A percentile compares a stretch with the other conserved stretches of the same genome.
These are phyloP conservation scores for Florisuga fusca DNA, from an alignment of 2,797 vertebrate species.

Conservation along the genomic window DNA sequence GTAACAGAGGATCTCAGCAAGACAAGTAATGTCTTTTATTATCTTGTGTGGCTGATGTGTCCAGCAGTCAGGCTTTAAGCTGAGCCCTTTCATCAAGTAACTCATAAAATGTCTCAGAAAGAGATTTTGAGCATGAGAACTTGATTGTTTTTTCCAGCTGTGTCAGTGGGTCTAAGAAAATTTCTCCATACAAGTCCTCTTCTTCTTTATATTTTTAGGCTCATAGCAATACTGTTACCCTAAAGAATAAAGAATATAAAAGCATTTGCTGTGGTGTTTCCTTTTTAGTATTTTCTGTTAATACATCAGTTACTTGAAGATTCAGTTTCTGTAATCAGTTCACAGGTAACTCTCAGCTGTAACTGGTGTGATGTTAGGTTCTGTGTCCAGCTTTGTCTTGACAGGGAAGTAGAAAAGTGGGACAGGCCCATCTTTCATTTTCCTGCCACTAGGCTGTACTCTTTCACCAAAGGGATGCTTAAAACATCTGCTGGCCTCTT, in stretches of 20 bases:
- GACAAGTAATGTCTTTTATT: neutral
- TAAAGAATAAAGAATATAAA: neutral
- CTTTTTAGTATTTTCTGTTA: neutral
- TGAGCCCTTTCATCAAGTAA: neutral
- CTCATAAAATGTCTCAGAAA: neutral
- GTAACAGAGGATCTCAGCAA: neutral
- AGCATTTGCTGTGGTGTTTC: neutral
- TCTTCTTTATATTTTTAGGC: neutral
- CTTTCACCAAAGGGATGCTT: neutral
- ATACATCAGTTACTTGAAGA: neutral
- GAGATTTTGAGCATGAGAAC: neutral
- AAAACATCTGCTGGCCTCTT: neutral
- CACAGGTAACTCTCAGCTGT: neutral
- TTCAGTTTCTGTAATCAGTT: neutral
- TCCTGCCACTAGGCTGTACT: conserved; percentile 38
- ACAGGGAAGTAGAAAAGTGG: neutral
- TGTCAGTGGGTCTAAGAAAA: neutral
- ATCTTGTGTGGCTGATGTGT: neutral
- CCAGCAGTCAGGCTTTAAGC: neutral
- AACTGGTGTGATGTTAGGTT: neutral
- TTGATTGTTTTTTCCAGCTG: neutral
- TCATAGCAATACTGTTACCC: neutral
- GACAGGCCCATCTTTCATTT: neutral
- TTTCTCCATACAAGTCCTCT: neutral
- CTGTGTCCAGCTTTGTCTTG: neutral